Conservation (phyloP, 2,888 invertebrate genomes). For the Sminthurinus aureus region DNA sequence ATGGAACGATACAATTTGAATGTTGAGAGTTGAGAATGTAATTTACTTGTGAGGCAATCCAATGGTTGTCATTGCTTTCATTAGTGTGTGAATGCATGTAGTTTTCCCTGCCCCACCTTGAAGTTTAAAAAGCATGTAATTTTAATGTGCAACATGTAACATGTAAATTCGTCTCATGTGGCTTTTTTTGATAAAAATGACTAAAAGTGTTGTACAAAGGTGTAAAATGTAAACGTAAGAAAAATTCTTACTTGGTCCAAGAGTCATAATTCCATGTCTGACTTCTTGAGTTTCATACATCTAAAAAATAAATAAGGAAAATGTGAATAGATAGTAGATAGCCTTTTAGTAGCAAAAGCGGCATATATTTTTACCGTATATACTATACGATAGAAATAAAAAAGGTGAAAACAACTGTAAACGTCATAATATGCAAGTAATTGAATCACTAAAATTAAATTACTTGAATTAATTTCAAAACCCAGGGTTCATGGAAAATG, state of each 20-base stretch:
- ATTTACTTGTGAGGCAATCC: slow-evolving; percentile 78
- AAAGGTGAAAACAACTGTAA: too few relatives aligned
- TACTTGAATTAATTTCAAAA: slow-evolving; percentile 87
- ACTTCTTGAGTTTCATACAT: slow-evolving; percentile 94
- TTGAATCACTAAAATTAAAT: neutral
- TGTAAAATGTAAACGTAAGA: neutral
- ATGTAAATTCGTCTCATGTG: too few relatives aligned
- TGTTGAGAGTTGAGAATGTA: too few relatives aligned
- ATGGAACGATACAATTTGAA: too few relatives aligned
- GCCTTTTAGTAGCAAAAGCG: too few relatives aligned
- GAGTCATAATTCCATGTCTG: slow-evolving; percentile 93
- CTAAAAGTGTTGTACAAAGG: too few relatives aligned
- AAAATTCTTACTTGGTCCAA: slow-evolving; percentile 74
- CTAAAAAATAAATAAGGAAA: slow-evolving; percentile 64
- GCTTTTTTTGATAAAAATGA: too few relatives aligned
- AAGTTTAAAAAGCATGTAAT: neutral
- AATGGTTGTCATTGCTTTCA: slow-evolving; percentile 87
- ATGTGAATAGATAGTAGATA: neutral
- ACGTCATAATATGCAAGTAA: neutral
- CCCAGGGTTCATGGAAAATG: slow-evolving; percentile 94
- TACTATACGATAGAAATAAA: too few relatives aligned
- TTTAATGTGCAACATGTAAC: too few relatives aligned
- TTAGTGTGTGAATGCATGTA: slow-evolving; percentile 85
- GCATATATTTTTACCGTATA: too few relatives aligned
- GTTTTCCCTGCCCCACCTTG: slow-evolving; percentile 90